Percentiles rank a stretch among this genome's conserved stretches.
Evolutionary conservation across 1,140 invertebrate genomes (phyloP).

Genomic region (Drosophila persimilis): DNA sequence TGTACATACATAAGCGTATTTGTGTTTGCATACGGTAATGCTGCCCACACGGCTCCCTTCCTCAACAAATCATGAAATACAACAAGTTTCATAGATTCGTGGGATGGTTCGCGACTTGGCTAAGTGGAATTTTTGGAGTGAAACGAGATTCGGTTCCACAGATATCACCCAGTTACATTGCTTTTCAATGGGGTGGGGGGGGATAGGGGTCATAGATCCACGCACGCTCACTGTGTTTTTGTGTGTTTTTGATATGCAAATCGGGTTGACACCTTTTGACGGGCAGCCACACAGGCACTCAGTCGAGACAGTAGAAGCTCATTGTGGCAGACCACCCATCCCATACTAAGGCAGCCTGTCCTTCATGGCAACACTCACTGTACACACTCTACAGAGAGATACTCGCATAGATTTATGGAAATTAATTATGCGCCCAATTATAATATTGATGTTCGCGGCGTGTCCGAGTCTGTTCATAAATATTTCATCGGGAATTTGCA

Average conservation of each 20-base stretch:
- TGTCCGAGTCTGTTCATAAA: conserved; percentile 48
- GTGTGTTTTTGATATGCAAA: conserved; percentile 43
- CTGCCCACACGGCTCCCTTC: conserved; percentile 13
- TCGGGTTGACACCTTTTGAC: conserved; percentile 38
- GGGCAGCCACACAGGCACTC: background rate
- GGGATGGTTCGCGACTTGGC: conserved; percentile 30
- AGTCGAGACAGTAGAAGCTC: too few species aligned
- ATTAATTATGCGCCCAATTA: conserved; percentile 64
- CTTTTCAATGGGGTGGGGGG: too few species aligned
- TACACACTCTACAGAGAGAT: background rate
- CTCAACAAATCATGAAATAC: background rate
- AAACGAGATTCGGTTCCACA: conserved; percentile 5
- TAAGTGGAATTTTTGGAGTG: conserved; percentile 37
- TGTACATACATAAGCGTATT: background rate
- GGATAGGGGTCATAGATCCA: background rate
- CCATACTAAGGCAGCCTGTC: too few species aligned
- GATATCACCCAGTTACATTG: conserved; percentile 7
- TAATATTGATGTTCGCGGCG: conserved; percentile 48
- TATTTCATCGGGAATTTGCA: conserved; percentile 60
- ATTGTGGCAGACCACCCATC: background rate
- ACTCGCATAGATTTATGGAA: conserved; percentile 2
- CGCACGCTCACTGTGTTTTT: conserved; percentile 1
- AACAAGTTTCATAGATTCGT: conserved; percentile 31
- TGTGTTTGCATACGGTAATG: conserved; percentile 20
- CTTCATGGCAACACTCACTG: too few species aligned